A percentile compares a stretch with the other conserved stretches of the same genome.
Evolutionary conservation across 1,140 invertebrate genomes (phyloP).

Genomic region (Drosophila nebulosa): DNA sequence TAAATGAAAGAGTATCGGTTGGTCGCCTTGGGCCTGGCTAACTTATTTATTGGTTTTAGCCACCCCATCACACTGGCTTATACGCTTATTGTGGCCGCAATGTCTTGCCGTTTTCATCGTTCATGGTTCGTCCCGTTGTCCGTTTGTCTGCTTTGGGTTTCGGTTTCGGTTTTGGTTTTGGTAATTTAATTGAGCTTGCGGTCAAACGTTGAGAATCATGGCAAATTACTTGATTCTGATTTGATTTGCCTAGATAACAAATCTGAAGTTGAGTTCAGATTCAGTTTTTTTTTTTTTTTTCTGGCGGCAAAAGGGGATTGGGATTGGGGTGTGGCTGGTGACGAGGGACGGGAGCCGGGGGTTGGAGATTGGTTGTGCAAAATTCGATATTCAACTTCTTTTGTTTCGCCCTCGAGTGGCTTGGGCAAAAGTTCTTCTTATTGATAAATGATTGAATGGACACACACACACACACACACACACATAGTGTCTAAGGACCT

Average conservation of each 20-base stretch:
- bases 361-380: no score
- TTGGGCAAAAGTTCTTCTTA: slow-evolving; percentile 59
- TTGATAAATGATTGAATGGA: slow-evolving; percentile 70
- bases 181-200: slow-evolving; percentile 78
- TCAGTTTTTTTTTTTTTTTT: no score
- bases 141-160: no score
- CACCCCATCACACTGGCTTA: background rate
- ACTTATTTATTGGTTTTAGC: background rate
- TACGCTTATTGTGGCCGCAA: background rate
- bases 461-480: background rate
- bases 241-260: slow-evolving; percentile 73
- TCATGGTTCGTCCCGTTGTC: background rate
- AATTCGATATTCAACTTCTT: slow-evolving; percentile 16
- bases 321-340: background rate
- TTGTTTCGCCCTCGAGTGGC: slow-evolving; percentile 65
- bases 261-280: background rate
- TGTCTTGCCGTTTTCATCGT: no score
- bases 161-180: slow-evolving; percentile 35
- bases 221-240: slow-evolving; percentile 77
- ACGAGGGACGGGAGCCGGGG: no score
- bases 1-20: background rate
- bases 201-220: slow-evolving; percentile 71
- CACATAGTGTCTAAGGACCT: no score
- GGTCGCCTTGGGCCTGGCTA: background rate
- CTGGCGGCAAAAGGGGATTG: no score